Evolutionary conservation across 2,888 invertebrate genomes (phyloP).

Genomic region (Aplocera efformata): DNA sequence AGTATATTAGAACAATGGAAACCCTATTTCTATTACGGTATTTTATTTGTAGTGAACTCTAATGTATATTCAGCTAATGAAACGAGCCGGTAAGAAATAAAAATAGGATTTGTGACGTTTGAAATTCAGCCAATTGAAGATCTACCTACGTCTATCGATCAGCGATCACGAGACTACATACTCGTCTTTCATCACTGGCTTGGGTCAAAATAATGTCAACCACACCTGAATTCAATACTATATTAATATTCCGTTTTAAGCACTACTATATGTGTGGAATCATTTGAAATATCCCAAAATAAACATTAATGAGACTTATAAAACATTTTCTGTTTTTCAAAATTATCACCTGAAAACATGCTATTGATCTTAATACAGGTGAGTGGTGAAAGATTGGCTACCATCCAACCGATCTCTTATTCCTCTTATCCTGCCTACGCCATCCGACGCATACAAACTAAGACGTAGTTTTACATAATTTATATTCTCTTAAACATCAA

Average conservation of each 20-base stretch:
- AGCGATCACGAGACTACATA: slow-evolving; percentile 19
- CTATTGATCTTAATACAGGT: slow-evolving; percentile 59
- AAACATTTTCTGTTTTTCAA: slow-evolving; percentile 2
- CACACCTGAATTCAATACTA: neutral
- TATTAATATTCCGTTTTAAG: no score
- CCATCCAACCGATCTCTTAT: slow-evolving; percentile 56
- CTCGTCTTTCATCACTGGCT: slow-evolving; percentile 18
- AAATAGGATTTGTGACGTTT: slow-evolving; percentile 58
- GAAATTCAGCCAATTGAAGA: slow-evolving; percentile 56
- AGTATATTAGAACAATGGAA: no score
- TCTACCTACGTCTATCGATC: slow-evolving; percentile 31
- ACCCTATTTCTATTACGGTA: neutral
- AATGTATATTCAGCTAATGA: slow-evolving; percentile 17
- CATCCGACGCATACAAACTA: slow-evolving; percentile 50
- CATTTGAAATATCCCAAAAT: neutral
- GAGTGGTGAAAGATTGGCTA: slow-evolving; percentile 64
- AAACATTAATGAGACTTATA: neutral
- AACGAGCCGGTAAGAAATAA: slow-evolving; percentile 42
- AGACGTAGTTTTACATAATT: slow-evolving; percentile 41
- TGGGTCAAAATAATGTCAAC: slow-evolving; percentile 1
- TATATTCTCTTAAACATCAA: slow-evolving; percentile 10
- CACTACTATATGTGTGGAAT: neutral
- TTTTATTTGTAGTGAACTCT: slow-evolving; percentile 3
- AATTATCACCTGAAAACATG: slow-evolving; percentile 26
- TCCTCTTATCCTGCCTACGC: no score